Evolutionary conservation across 2,113 vertebrate species (phyloP).

Genomic region (Prolemur simus): DNA sequence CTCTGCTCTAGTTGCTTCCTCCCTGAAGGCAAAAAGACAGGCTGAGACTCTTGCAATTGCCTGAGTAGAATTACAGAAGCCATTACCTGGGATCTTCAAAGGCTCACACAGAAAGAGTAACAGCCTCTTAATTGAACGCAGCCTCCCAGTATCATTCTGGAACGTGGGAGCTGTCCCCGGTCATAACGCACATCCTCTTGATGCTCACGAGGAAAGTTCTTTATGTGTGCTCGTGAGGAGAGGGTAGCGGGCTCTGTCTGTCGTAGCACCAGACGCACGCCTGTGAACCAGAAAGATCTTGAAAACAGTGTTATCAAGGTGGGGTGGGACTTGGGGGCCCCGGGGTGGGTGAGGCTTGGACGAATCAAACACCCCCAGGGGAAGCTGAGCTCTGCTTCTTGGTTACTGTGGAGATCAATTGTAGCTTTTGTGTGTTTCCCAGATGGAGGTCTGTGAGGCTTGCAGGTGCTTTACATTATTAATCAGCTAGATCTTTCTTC

Average conservation of each 20-base stretch:
- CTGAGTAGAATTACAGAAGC: not conserved
- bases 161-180: not conserved
- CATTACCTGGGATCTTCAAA: conserved; percentile 50
- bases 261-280: not conserved
- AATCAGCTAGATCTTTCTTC: not conserved
- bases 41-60: not conserved
- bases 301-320: not conserved
- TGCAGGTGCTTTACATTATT: conserved; percentile 42
- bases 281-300: not conserved
- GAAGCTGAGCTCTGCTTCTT: not conserved
- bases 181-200: not conserved
- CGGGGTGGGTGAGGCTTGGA: not conserved
- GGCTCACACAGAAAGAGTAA: not conserved
- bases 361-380: not conserved
- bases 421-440: conserved; percentile 5
- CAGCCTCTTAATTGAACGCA: conserved; percentile 46
- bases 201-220: not conserved
- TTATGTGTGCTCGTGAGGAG: not conserved
- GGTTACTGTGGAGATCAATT: not conserved
- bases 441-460: not conserved
- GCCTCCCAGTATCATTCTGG: not conserved
- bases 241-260: not conserved
- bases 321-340: not conserved
- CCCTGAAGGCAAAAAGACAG: not conserved
- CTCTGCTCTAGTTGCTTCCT: not conserved